Evolutionary conservation across 2,888 invertebrate species (phyloP).

Genomic region (Argyresthia goedartella): DNA sequence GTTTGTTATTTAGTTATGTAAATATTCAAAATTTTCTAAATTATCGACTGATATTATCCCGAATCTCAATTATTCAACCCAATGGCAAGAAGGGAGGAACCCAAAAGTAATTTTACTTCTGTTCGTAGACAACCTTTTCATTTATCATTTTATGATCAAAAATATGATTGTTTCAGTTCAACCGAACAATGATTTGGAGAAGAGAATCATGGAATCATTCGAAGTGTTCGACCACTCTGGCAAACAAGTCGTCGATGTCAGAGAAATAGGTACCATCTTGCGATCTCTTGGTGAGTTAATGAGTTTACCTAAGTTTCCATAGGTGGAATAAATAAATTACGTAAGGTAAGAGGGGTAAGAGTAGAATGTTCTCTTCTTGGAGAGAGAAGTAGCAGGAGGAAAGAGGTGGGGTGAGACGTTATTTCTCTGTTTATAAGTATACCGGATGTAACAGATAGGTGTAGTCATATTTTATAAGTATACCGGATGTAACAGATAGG

Average conservation of each 20-base stretch:
- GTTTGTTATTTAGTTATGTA: too few species aligned
- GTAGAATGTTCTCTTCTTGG: too few species aligned
- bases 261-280: slow-evolving; percentile 92
- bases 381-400: too few species aligned
- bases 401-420: too few species aligned
- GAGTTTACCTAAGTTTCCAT: neutral
- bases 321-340: too few species aligned
- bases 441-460: too few species aligned
- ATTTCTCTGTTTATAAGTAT: too few species aligned
- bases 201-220: slow-evolving; percentile 87
- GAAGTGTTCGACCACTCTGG: slow-evolving; percentile 92
- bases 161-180: slow-evolving; percentile 34
- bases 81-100: slow-evolving; percentile 41
- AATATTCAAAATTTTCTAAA: neutral
- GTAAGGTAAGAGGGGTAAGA: too few species aligned
- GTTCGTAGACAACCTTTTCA: neutral
- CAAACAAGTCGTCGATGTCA: slow-evolving; percentile 88
- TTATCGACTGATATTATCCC: slow-evolving; percentile 18
- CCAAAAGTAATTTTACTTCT: slow-evolving; percentile 23
- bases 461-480: too few species aligned
- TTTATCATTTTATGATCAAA: too few species aligned
- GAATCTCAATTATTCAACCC: slow-evolving; percentile 26
- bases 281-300: slow-evolving; percentile 77
- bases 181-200: slow-evolving; percentile 79
- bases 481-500: too few species aligned